Evolutionary conservation across 2,888 invertebrate species (phyloP).

Genomic region (Eilema depressum): DNA sequence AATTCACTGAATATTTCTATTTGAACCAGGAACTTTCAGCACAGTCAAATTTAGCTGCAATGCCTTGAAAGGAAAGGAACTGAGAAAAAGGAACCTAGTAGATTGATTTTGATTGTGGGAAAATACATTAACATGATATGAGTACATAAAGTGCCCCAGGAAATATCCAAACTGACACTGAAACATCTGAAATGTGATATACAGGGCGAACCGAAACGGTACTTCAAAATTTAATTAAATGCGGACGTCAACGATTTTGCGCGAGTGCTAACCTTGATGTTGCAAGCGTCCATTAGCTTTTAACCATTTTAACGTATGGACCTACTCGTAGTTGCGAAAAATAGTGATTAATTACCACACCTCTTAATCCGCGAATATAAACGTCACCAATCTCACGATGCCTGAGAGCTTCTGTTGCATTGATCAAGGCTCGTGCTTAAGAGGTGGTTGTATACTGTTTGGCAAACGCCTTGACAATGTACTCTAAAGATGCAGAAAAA

Average conservation of each 20-base stretch:
- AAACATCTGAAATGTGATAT: neutral
- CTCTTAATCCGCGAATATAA: neutral
- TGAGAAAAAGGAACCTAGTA: too few relatives aligned
- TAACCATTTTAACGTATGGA: neutral
- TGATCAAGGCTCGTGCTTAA: too few relatives aligned
- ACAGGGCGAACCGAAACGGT: neutral
- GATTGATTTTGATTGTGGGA: too few relatives aligned
- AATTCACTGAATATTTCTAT: neutral
- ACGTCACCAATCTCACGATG: neutral
- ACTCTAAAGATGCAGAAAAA: too few relatives aligned
- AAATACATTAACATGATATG: neutral
- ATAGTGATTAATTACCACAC: neutral
- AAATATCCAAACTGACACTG: neutral
- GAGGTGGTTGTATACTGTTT: too few relatives aligned
- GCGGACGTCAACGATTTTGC: neutral
- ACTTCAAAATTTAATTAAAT: conserved; percentile 1
- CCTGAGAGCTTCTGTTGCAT: too few relatives aligned
- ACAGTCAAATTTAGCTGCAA: too few relatives aligned
- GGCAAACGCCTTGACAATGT: too few relatives aligned
- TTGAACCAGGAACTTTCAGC: too few relatives aligned
- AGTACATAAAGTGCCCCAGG: neutral
- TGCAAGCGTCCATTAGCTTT: neutral
- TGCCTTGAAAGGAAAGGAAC: too few relatives aligned
- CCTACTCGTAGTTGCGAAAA: neutral
- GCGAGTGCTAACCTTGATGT: neutral